Evolutionary conservation across 2,888 invertebrate species (phyloP), one percentile per base, ranked within the genome.

Genomic region (Andrena haemorrhoa): DNA sequence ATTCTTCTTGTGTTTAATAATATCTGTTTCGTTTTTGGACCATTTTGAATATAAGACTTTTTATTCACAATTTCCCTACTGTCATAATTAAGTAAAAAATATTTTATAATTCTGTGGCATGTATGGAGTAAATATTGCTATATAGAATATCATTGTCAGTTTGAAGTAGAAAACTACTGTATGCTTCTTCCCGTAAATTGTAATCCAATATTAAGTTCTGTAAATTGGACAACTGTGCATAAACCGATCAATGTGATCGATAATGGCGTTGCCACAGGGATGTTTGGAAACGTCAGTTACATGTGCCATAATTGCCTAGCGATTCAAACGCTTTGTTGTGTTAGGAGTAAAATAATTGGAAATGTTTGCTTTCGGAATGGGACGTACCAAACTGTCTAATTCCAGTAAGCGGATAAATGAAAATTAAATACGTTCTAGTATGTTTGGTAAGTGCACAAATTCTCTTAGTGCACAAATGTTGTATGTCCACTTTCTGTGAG

Each of bases 241-340:
- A 71, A 26, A 63, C 53, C 75, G 35, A 71, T 83, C 80, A 77
- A 64, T 85, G 65, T 73, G 63, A 64, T 47, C 65, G 69, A 70
- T 58, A 33, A 83, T 84, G 63, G 58, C 74, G 4, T 75, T 74
- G 56, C 66, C 75, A 79, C 70, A 65, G 53, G 70, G 51, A 68
- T 82, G 75, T 72, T 56, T 63, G 77, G 64, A 86, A 83, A 86
- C 60, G 79, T 83, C 86, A 83, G 73, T 75, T 72, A 65, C 83
- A 80, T 61, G 74, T 75, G 47, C 58, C 70, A 75, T 66, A 70
- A 83, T 86, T 83, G 64, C 75, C 73, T 47, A 51, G 16, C 61
- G 26, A 33, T 60, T 58, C 79, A 47, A 75, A 49, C 35, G 10
- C 31, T 47, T 23, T 68, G 68, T 53, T 68, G 41, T 49, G 5